Evolutionary conservation across 2,888 invertebrate genomes (phyloP), one percentile per base, ranked within the genome.

Genomic region (Lymantria dispar): DNA sequence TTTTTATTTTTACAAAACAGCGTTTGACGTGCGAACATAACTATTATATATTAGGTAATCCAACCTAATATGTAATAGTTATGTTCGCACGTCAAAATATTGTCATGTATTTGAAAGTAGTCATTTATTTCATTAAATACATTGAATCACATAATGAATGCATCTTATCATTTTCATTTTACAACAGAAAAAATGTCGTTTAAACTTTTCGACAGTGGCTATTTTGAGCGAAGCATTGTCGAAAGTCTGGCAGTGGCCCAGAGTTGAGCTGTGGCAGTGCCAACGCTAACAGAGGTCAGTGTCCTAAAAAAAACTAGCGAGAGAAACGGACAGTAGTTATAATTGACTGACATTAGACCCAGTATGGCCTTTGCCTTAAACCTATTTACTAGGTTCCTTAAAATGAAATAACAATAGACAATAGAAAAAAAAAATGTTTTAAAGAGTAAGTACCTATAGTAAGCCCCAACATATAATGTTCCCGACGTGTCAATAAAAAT

Each of bases 201-300:
- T 76, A 77, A 74, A 79, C 69, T 80, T 83, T 83, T 78, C 74
- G 74, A 71, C 64, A 63, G 70, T 59, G 55, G 76, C 77, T 91
- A 90, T 90, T 91, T 89, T 68, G 62, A 78, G 84, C 74, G 65
- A 63, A 76, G 82, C 83, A 91, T 89, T 90, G 89, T 89, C 74
- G 84, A 81, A 77, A 79, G 68, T 83, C 78, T 91, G 90, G 90
- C 90, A 87, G 52, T 51, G 58, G 67, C 84, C 90, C 89, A 91
- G 79, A 62, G 55, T 46, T 63, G 68, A 62, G 68, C 74, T 78
- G 84, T 82, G 87, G 85, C 85, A 87, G 82, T 82, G 89, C 88
- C 89, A 89, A 87, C 85, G 83, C 79, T 78, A 85, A 85, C 80
- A 86, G 78, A 87, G 88, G 88, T 87, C 83, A 86, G 70, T 80